Evolutionary conservation across 2,888 invertebrate species (phyloP), one percentile per base, ranked within the genome.

Genomic region (Agrochola macilenta): DNA sequence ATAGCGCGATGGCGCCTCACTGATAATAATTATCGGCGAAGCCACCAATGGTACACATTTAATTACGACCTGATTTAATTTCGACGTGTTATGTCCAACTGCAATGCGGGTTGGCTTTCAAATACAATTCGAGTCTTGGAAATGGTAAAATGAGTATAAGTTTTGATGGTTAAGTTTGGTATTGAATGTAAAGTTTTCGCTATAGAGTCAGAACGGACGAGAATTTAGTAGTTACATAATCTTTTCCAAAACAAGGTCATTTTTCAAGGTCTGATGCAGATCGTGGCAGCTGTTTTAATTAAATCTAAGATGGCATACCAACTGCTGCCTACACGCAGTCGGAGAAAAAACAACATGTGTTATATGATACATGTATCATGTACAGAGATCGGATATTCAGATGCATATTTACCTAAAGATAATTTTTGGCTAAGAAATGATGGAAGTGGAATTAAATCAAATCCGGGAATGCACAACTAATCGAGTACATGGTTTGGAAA

Each of bases 11-110:
- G 39, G 30, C 26, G 5, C 52, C 60, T 14, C 26, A 3, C 58
- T 61, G 72, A 61, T 73, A 69, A 69, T 46, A 26, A 82, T 82
- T 76, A 78, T 83, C 35, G 35, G 9, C 20, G 9, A 52, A 69
- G 12, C 78, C 64, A 39, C 26, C 52, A 39, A 54, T 30, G 26
- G 11, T 58, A 26, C 63, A 58, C 26, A 82, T 82, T 82, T 69
- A 82, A 83, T 72, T 54, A 60, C 57, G 39, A 4, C 26, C 35
- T 49, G 60, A 69, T 72, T 82, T 54, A 9, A 83, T 81, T 82
- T 35, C 60, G 14, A n/a, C 58, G 58, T 26, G 49, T 60, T 63
- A 63, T 35, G 14, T 43, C 60, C 66, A 72, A 60, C 72, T 81
- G 78, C 81, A 73, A 35, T 83, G 78, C 78, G 60, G 35, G 78